Conservation (phyloP, 2,797 vertebrate species). For the Tachyglossus aculeatus region DNA sequence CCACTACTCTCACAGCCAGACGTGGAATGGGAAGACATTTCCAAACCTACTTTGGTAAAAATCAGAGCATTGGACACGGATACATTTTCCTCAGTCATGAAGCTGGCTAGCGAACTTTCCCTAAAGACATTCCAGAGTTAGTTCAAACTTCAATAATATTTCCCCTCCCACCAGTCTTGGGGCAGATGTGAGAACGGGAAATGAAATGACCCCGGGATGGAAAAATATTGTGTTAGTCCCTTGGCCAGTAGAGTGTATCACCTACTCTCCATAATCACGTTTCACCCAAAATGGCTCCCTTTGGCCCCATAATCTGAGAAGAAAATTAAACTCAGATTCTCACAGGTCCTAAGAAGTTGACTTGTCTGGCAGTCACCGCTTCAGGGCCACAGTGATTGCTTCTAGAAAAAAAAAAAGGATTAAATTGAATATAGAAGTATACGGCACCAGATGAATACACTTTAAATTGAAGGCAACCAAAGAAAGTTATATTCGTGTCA, state of each 20-base stretch:
- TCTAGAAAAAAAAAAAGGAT: background rate
- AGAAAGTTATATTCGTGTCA: constrained; percentile 47
- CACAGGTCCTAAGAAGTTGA: background rate
- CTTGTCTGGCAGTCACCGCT: constrained; percentile 25
- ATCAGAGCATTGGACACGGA: no score
- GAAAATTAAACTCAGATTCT: constrained; percentile 17
- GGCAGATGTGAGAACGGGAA: background rate
- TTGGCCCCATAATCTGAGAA: background rate
- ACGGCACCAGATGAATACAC: constrained; percentile 37
- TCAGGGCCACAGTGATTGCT: constrained; percentile 2
- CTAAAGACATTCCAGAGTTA: no score
- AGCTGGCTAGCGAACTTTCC: no score
- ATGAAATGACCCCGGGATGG: background rate
- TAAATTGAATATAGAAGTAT: constrained; percentile 12
- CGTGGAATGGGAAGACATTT: no score
- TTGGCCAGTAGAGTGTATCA: background rate
- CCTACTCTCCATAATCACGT: background rate
- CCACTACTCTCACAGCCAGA: no score
- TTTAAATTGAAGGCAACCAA: constrained; percentile 38
- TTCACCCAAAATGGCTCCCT: constrained; percentile 30
- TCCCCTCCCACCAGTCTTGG: background rate
- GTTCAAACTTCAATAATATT: no score
- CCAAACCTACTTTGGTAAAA: no score
- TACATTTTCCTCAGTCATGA: no score
- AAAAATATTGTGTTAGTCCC: background rate